These are phyloP conservation scores for Eonycteris spelaea DNA, from an alignment of 2,113 vertebrate genomes.

Conservation along the genomic window DNA sequence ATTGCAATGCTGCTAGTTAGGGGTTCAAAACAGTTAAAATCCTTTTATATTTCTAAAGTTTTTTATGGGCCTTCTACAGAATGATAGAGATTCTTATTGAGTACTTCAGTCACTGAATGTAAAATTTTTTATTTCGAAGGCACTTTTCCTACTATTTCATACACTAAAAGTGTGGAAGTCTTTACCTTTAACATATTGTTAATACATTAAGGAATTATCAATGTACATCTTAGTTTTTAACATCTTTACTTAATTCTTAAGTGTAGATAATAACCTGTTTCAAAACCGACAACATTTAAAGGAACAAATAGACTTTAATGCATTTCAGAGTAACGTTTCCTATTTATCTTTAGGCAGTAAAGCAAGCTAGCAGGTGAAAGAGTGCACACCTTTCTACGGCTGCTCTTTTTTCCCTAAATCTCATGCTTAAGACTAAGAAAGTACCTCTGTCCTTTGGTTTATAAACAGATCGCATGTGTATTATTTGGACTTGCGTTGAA, in stretches of 20 bases:
- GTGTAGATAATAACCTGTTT: constrained; percentile 21
- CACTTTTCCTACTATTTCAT: background rate
- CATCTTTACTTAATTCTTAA: constrained; percentile 42
- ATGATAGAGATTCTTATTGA: background rate
- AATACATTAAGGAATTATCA: constrained; percentile 4
- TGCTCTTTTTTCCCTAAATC: background rate
- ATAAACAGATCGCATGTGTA: constrained; percentile 47
- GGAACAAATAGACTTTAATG: background rate
- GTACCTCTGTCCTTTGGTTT: constrained; percentile 47
- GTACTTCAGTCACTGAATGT: background rate
- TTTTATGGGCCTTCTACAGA: background rate
- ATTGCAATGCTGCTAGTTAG: constrained; percentile 75
- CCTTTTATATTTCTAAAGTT: constrained; percentile 6
- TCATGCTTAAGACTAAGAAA: constrained; percentile 36
- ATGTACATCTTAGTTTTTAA: background rate
- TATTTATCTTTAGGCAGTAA: constrained; percentile 1
- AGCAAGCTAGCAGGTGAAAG: background rate
- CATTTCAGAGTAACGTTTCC: constrained; percentile 18
- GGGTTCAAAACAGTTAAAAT: constrained; percentile 32
- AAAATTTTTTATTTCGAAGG: background rate
- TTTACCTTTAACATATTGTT: background rate
- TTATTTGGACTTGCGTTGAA: constrained; percentile 29
- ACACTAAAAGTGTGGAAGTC: background rate
- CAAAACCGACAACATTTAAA: constrained; percentile 24
- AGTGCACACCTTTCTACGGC: background rate